phyloP scores from a whole-genome alignment of 2,797 vertebrate genomes.

The Liasis olivaceus region DNA sequence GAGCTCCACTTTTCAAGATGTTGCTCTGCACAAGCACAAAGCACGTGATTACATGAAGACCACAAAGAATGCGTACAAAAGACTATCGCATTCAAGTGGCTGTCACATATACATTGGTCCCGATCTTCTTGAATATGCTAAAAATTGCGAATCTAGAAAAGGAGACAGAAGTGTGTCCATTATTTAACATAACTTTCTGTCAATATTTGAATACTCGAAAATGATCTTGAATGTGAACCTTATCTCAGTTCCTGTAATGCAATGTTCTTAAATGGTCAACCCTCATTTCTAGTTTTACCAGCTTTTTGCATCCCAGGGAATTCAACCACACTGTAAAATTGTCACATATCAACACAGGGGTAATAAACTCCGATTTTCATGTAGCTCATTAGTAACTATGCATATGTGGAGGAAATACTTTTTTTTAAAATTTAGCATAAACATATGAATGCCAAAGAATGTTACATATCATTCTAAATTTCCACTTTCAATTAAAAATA shows the following conservation, averaged over 20 bases:
- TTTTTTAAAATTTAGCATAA: background rate
- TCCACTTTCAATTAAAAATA: conserved; percentile 60
- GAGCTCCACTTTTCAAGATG: background rate
- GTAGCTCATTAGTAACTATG: background rate
- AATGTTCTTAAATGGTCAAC: background rate
- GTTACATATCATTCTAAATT: conserved; percentile 36
- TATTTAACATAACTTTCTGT: background rate
- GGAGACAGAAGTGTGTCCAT: background rate
- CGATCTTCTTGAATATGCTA: background rate
- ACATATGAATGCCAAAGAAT: background rate
- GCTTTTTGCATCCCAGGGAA: background rate
- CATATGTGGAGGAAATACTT: background rate
- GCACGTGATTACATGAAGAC: background rate
- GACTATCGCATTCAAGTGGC: background rate
- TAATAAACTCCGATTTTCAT: background rate
- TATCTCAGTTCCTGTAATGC: background rate
- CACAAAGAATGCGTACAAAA: background rate
- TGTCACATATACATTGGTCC: background rate
- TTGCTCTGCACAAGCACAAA: background rate
- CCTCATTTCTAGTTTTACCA: background rate
- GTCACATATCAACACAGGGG: background rate
- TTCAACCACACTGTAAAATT: background rate
- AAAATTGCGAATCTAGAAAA: background rate
- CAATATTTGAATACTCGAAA: background rate
- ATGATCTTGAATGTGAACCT: background rate